Evolutionary conservation across 1,140 invertebrate genomes (phyloP).

Genomic region (Galendromus occidentalis): DNA sequence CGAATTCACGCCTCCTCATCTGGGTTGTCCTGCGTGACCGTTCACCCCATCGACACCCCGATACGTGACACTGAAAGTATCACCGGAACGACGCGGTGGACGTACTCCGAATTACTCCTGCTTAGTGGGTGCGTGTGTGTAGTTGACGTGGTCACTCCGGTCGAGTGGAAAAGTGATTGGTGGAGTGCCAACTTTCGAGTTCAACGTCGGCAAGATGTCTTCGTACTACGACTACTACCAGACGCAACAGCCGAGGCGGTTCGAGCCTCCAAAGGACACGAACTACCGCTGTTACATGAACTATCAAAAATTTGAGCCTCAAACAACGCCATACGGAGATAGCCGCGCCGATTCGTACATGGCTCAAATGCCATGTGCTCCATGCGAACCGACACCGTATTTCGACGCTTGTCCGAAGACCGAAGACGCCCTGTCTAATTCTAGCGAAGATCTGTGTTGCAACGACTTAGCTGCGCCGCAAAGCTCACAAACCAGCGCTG

Average conservation of each 20-base stretch:
- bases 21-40: no score
- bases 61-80: no score
- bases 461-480: no score
- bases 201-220: not conserved
- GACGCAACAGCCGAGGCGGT: conserved; percentile 3
- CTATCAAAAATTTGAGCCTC: not conserved
- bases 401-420: not conserved
- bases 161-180: no score
- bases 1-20: no score
- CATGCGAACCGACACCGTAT: not conserved
- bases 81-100: no score
- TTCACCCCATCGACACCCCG: no score
- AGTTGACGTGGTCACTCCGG: no score
- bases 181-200: not conserved
- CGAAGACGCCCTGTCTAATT: conserved; percentile 7
- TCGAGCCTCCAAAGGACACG: not conserved
- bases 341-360: not conserved
- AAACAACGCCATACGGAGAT: not conserved
- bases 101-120: no score
- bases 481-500: no score
- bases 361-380: not conserved
- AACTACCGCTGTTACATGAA: conserved; percentile 11
- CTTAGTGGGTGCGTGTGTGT: no score
- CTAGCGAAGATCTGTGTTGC: conserved; percentile 8
- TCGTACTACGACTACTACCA: conserved; percentile 8